A percentile compares a stretch with the other conserved stretches of the same genome.
Evolutionary conservation across 2,888 invertebrate species (phyloP).

Genomic region (Crematogaster levior): DNA sequence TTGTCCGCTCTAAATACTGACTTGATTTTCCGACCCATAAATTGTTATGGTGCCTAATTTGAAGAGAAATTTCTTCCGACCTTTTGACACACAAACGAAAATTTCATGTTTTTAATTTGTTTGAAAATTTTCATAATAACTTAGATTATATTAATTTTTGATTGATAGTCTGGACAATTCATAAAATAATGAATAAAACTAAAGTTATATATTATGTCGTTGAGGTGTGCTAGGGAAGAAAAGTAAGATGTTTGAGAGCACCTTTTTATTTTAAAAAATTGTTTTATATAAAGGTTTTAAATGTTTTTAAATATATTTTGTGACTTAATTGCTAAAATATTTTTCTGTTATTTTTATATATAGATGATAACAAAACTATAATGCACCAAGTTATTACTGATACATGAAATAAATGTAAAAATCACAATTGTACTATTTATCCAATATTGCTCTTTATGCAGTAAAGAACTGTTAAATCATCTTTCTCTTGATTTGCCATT

Average conservation of each 20-base stretch:
- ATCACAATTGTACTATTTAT: conserved; percentile 65
- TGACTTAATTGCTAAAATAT: conserved; percentile 43
- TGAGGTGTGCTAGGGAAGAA: conserved; percentile 7
- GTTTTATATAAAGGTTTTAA: conserved; percentile 44
- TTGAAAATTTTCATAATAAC: conserved; percentile 6
- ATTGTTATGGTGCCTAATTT: not conserved
- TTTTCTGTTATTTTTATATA: conserved; percentile 48
- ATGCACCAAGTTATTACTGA: conserved; percentile 38
- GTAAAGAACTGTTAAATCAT: conserved; percentile 21
- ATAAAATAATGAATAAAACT: conserved; percentile 1
- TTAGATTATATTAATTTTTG: conserved; percentile 8
- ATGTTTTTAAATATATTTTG: conserved; percentile 49
- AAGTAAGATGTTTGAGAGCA: conserved; percentile 21
- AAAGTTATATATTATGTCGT: conserved; percentile 30
- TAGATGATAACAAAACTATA: conserved; percentile 28
- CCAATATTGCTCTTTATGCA: conserved; percentile 65
- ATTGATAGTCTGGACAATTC: not conserved
- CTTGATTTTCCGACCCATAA: conserved; percentile 25
- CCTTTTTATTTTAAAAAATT: conserved; percentile 34
- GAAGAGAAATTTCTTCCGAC: not conserved
- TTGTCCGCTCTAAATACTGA: conserved; percentile 44
- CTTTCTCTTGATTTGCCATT: conserved; percentile 36
- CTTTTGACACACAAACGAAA: conserved; percentile 1
- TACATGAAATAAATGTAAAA: conserved; percentile 60
- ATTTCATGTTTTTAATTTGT: conserved; percentile 28